Percentiles rank a stretch among this genome's conserved stretches.
Conservation (phyloP, 1,140 invertebrate species). For the Ceratosolen fusciceps region DNA sequence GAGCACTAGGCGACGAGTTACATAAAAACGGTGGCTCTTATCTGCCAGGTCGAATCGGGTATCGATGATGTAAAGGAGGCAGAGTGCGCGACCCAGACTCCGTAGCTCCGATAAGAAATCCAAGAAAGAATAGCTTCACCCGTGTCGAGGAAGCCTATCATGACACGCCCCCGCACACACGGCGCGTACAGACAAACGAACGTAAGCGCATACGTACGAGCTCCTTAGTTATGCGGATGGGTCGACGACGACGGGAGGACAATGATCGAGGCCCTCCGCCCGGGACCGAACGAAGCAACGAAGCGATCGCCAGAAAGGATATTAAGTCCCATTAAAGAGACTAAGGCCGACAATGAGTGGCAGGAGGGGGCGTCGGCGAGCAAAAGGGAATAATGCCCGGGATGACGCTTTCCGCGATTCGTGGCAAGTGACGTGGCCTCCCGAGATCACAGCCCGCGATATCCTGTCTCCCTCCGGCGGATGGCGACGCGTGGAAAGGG, state of each 20-base stretch:
- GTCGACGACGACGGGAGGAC: too few relatives aligned
- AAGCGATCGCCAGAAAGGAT: slow-evolving; percentile 13
- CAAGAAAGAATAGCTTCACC: too few relatives aligned
- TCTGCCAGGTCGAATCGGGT: background rate
- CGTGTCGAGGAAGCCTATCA: too few relatives aligned
- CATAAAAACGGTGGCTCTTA: background rate
- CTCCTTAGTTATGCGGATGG: too few relatives aligned
- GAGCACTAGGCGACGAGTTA: background rate
- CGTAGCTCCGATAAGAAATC: too few relatives aligned
- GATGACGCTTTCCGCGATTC: background rate
- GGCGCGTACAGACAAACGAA: too few relatives aligned
- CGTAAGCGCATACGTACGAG: too few relatives aligned
- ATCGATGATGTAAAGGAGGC: background rate
- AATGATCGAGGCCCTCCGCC: background rate
- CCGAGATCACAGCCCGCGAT: background rate
- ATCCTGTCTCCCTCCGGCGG: background rate
- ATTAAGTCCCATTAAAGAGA: slow-evolving; percentile 26
- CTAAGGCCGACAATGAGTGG: slow-evolving; percentile 12
- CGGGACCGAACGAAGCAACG: background rate
- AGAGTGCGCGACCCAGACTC: too few relatives aligned
- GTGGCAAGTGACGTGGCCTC: too few relatives aligned
- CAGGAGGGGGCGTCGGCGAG: background rate
- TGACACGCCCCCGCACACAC: too few relatives aligned
- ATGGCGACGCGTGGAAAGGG: background rate
- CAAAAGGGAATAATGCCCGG: background rate